A percentile compares a stretch with the other conserved stretches of the same genome.
phyloP scores from a whole-genome alignment of 2,888 invertebrate species.

The Bombylius major region DNA sequence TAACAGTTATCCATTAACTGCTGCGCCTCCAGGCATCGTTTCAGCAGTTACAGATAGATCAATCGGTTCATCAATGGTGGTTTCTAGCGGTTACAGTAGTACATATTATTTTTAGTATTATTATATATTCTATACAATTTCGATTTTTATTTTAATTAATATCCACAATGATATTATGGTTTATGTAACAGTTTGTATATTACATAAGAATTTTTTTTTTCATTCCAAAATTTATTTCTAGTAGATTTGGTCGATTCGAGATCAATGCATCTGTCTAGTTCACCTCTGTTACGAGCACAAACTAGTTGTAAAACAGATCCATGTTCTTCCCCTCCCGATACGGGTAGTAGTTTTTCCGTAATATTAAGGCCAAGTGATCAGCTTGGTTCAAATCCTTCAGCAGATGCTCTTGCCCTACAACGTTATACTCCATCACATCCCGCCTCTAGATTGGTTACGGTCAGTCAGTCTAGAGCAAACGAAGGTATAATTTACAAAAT shows the following conservation, averaged over 20 bases:
- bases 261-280: conserved; percentile 30
- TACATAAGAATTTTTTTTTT: background rate
- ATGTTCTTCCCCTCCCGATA: conserved; percentile 26
- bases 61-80: conserved; percentile 45
- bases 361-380: conserved; percentile 29
- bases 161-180: no score
- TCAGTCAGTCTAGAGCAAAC: conserved; percentile 26
- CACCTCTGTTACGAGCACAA: conserved; percentile 27
- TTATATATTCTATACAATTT: background rate
- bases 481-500: conserved; percentile 22
- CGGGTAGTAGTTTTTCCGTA: conserved; percentile 28
- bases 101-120: conserved; percentile 32
- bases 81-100: conserved; percentile 69
- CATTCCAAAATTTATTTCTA: conserved; percentile 11
- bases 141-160: background rate
- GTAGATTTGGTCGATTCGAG: conserved; percentile 36
- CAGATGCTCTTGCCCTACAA: conserved; percentile 21
- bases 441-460: conserved; percentile 21
- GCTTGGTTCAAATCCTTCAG: conserved; percentile 18
- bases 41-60: conserved; percentile 21
- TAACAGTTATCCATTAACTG: conserved; percentile 64
- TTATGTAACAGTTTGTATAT: background rate
- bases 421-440: conserved; percentile 29
- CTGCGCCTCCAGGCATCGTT: conserved; percentile 35
- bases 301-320: conserved; percentile 27